Conservation (phyloP, 2,888 invertebrate genomes). For the Lobophora halterata region DNA sequence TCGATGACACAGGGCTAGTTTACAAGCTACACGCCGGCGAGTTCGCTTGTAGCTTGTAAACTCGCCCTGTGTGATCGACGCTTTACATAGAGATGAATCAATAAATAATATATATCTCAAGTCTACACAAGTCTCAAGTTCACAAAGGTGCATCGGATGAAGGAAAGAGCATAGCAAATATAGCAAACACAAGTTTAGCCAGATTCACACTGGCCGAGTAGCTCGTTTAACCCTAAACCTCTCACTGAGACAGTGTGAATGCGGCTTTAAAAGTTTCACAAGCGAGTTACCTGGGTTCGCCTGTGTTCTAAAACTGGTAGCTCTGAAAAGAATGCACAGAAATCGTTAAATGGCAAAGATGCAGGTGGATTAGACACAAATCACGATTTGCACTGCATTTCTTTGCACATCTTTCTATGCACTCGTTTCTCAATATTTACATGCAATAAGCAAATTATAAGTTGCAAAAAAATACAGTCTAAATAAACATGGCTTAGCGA, state of each 20-base stretch:
- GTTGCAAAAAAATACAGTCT: constrained; percentile 75
- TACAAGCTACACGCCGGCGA: too few relatives aligned
- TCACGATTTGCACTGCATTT: constrained; percentile 61
- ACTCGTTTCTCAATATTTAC: constrained; percentile 58
- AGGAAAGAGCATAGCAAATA: too few relatives aligned
- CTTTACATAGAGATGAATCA: too few relatives aligned
- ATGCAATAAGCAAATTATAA: constrained; percentile 49
- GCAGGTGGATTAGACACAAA: constrained; percentile 40
- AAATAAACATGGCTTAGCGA: constrained; percentile 23
- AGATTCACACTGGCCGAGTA: constrained; percentile 19
- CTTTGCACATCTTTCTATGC: constrained; percentile 78
- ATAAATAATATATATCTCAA: too few relatives aligned
- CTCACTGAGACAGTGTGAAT: neutral
- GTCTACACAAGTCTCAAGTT: too few relatives aligned
- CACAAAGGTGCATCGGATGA: too few relatives aligned
- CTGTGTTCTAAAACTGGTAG: constrained; percentile 60
- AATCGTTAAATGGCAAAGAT: constrained; percentile 64
- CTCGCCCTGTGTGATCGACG: too few relatives aligned
- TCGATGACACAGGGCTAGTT: too few relatives aligned
- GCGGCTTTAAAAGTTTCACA: constrained; percentile 18
- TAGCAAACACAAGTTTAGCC: too few relatives aligned
- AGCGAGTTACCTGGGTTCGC: constrained; percentile 40
- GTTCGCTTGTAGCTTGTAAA: too few relatives aligned
- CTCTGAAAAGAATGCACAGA: constrained; percentile 80
- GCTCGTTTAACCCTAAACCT: constrained; percentile 21